Conservation (phyloP, 2,797 vertebrate species). For the Leptoclinus maculatus region DNA sequence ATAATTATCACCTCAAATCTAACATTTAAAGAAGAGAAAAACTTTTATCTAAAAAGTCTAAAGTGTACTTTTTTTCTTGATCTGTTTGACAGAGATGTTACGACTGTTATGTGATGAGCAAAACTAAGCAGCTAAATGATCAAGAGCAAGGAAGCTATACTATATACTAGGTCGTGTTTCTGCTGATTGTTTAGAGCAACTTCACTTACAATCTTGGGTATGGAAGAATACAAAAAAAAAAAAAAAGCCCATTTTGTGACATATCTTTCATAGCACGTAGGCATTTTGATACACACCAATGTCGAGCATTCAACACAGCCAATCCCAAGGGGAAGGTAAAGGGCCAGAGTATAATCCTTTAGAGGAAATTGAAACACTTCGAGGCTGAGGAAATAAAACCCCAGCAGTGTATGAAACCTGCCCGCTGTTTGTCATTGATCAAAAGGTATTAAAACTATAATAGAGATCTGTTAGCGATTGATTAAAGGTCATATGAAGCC, state of each 20-base stretch:
- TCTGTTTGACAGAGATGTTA: slow-evolving; percentile 38
- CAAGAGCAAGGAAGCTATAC: slow-evolving; percentile 4
- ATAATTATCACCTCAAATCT: slow-evolving; percentile 74
- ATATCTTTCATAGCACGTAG: slow-evolving; percentile 28
- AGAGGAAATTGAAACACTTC: slow-evolving; percentile 71
- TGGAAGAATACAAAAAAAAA: not conserved
- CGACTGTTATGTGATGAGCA: not conserved
- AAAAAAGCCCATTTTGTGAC: slow-evolving; percentile 6
- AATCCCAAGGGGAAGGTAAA: slow-evolving; percentile 56
- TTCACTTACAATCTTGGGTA: slow-evolving; percentile 4
- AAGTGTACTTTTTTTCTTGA: slow-evolving; percentile 20
- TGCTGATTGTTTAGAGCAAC: slow-evolving; percentile 14
- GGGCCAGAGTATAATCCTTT: slow-evolving; percentile 57
- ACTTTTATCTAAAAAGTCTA: slow-evolving; percentile 2
- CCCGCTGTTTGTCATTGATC: slow-evolving; percentile 65
- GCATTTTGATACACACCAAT: slow-evolving; percentile 56
- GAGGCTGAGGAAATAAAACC: slow-evolving; percentile 52
- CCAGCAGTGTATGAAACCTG: slow-evolving; percentile 60
- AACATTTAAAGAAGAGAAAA: slow-evolving; percentile 42
- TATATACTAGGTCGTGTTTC: not conserved
- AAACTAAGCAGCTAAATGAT: slow-evolving; percentile 13
- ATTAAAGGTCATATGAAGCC: slow-evolving; percentile 70
- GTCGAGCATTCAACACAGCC: slow-evolving; percentile 38
- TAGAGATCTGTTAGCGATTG: slow-evolving; percentile 66
- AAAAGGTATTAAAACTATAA: slow-evolving; percentile 72